Conservation (phyloP, 2,888 invertebrate genomes). For the Aspidapion aeneum region DNA sequence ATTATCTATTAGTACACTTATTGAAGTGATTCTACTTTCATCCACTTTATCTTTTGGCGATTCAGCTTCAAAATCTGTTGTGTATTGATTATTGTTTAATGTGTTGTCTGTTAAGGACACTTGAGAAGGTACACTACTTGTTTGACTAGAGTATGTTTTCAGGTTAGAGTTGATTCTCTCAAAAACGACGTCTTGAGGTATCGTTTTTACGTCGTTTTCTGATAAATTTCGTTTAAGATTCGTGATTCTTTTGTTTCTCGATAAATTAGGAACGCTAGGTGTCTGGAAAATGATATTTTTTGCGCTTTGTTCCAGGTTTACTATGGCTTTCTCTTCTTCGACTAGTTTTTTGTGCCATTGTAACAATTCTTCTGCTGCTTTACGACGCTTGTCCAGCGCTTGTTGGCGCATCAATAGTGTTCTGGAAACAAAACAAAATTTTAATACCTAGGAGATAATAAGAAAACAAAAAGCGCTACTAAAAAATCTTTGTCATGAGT, state of each 20-base stretch:
- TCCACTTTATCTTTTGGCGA: constrained; percentile 25
- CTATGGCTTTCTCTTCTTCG: constrained; percentile 52
- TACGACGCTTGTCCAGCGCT: constrained; percentile 48
- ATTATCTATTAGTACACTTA: constrained; percentile 36
- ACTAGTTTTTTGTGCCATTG: constrained; percentile 54
- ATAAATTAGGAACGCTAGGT: constrained; percentile 38
- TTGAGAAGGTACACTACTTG: constrained; percentile 9
- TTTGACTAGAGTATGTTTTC: constrained; percentile 10
- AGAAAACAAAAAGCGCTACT: too few species aligned
- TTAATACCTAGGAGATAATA: too few species aligned
- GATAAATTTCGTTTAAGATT: constrained; percentile 43
- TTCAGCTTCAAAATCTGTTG: constrained; percentile 34
- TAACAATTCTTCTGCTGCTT: constrained; percentile 51
- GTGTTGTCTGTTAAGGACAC: too few species aligned
- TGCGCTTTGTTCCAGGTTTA: constrained; percentile 49
- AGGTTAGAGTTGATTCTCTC: neutral
- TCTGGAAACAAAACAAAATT: constrained; percentile 37
- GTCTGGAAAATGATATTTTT: constrained; percentile 39
- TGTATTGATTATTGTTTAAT: constrained; percentile 25
- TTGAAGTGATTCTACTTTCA: constrained; percentile 32
- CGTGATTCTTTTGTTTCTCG: constrained; percentile 42
- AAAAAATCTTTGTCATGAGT: too few species aligned
- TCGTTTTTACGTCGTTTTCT: neutral
- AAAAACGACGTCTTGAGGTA: neutral
- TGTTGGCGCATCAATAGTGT: constrained; percentile 50